Conservation (phyloP, 2,888 invertebrate species). For the Perizoma flavofasciatum region DNA sequence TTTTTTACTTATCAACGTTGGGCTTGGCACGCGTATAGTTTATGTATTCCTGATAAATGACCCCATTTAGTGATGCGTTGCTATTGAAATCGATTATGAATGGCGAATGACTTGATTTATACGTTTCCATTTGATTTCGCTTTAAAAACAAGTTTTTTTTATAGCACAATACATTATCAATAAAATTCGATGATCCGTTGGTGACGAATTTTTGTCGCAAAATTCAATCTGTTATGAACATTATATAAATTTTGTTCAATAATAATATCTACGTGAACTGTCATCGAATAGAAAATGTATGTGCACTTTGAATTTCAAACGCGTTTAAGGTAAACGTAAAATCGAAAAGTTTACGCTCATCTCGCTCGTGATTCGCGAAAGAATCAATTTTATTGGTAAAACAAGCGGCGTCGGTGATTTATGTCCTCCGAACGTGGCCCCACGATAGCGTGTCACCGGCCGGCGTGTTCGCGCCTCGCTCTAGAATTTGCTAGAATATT, state of each 20-base stretch:
- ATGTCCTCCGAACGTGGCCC: conserved; percentile 72
- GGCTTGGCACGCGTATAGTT: conserved; percentile 69
- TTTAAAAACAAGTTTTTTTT: conserved; percentile 60
- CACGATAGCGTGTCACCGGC: conserved; percentile 75
- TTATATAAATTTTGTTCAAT: conserved; percentile 23
- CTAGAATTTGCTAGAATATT: conserved; percentile 76
- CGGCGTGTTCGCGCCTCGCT: conserved; percentile 70
- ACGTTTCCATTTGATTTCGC: conserved; percentile 60
- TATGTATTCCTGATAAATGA: conserved; percentile 74
- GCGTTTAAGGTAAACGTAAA: conserved; percentile 28
- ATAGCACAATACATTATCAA: conserved; percentile 46
- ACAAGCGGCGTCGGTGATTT: conserved; percentile 77
- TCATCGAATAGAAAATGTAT: conserved; percentile 24
- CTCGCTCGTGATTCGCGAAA: conserved; percentile 62
- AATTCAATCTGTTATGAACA: conserved; percentile 21
- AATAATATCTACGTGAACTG: conserved; percentile 23
- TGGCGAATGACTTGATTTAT: conserved; percentile 71
- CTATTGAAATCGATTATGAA: conserved; percentile 66
- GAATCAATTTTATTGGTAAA: conserved; percentile 81
- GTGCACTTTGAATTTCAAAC: conserved; percentile 27
- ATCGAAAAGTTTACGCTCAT: conserved; percentile 53
- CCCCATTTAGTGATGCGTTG: conserved; percentile 67
- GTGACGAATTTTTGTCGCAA: conserved; percentile 50
- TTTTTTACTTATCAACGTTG: conserved; percentile 70
- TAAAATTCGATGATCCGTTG: conserved; percentile 55